phyloP scores from a whole-genome alignment of 2,113 vertebrate species.

The Phylloscopus trochilus region DNA sequence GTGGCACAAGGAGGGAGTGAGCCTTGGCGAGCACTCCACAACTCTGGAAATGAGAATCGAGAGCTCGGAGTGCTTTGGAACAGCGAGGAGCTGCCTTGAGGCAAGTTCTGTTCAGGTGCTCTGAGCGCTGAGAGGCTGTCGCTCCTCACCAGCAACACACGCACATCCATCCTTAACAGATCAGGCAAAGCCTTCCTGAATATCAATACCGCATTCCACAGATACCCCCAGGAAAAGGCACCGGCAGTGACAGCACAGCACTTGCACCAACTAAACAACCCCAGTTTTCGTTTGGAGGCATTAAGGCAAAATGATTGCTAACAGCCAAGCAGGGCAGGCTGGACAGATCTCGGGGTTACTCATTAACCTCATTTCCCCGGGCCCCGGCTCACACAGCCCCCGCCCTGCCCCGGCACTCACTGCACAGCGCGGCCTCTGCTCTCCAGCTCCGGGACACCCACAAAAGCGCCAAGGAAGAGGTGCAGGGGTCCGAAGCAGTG shows the following conservation, averaged over 20 bases:
- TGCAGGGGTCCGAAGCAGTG: not conserved
- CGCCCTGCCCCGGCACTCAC: accelerated
- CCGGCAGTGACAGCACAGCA: not conserved
- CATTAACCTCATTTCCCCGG: not conserved
- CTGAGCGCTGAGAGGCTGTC: accelerated
- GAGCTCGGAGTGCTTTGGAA: not conserved
- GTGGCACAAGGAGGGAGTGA: not conserved
- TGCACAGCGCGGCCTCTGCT: not conserved
- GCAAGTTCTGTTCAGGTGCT: not conserved
- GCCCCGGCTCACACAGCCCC: accelerated
- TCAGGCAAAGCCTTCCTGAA: too few relatives aligned
- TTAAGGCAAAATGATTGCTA: not conserved
- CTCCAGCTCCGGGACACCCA: not conserved
- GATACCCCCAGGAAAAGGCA: accelerated
- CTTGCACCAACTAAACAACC: not conserved
- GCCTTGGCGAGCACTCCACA: not conserved
- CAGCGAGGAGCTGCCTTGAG: not conserved
- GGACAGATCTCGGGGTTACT: accelerated
- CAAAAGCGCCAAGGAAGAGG: accelerated
- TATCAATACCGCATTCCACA: not conserved
- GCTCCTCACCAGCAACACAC: not conserved
- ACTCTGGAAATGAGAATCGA: not conserved
- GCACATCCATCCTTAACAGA: not conserved
- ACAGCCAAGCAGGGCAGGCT: not conserved
- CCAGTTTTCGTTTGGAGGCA: not conserved